Conservation (phyloP, 2,888 invertebrate genomes). For the Crossocerus cetratus region DNA sequence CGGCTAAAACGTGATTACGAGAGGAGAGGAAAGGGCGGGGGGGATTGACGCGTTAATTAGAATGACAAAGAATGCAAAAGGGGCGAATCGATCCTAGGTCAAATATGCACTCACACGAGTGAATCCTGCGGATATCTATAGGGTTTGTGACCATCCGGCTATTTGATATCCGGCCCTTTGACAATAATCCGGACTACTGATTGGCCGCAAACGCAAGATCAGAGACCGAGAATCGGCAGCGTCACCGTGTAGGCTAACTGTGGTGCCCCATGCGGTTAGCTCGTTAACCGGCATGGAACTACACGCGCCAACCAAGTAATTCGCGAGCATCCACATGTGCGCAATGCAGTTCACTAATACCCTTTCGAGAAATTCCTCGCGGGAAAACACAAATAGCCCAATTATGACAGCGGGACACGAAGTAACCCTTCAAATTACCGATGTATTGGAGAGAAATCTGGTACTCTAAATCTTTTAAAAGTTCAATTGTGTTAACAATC, state of each 20-base stretch:
- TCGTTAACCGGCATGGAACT: conserved; percentile 56
- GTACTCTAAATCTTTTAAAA: too few species aligned
- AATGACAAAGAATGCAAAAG: too few species aligned
- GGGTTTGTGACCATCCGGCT: conserved; percentile 18
- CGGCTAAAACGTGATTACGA: too few species aligned
- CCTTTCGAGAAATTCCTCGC: conserved; percentile 42
- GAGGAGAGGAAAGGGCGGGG: too few species aligned
- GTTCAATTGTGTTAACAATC: too few species aligned
- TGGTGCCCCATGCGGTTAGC: conserved; percentile 55
- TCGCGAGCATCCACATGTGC: conserved; percentile 28
- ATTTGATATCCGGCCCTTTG: conserved; percentile 43
- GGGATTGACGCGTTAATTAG: too few species aligned
- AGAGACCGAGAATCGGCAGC: conserved; percentile 44
- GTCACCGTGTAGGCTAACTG: conserved; percentile 50
- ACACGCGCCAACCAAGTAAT: conserved; percentile 36
- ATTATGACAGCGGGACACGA: too few species aligned
- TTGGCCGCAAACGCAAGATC: conserved; percentile 59
- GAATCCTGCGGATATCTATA: background rate
- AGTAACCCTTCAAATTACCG: too few species aligned
- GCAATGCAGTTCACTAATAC: conserved; percentile 48
- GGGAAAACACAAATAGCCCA: conserved; percentile 12
- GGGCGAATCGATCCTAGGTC: too few species aligned
- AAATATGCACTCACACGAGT: too few species aligned
- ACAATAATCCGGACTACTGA: conserved; percentile 47
- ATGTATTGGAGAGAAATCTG: too few species aligned